Evolutionary conservation across 2,113 vertebrate species (phyloP).

Genomic region (Gymnogyps californianus): DNA sequence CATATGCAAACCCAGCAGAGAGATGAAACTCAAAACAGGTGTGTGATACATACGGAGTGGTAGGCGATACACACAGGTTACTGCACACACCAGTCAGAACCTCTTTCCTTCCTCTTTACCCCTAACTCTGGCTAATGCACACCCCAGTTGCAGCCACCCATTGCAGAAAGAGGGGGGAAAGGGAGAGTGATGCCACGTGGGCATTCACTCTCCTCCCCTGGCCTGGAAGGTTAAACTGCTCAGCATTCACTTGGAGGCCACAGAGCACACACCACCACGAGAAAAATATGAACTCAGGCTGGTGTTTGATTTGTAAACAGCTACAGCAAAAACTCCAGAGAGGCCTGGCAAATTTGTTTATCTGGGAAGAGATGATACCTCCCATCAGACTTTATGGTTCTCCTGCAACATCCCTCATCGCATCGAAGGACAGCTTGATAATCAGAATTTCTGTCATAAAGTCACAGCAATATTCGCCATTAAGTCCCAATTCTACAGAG

Average conservation of each 20-base stretch:
- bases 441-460: not conserved
- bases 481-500: not conserved
- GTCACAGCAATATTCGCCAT: not conserved
- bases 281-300: not conserved
- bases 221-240: not conserved
- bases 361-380: not conserved
- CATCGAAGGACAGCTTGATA: not conserved
- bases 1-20: slow-evolving; percentile 32
- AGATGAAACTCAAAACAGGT: slow-evolving; percentile 43
- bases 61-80: slow-evolving; percentile 21
- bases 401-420: not conserved
- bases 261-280: not conserved
- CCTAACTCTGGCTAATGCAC: not conserved
- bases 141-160: not conserved
- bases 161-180: not conserved
- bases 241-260: not conserved
- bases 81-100: slow-evolving; percentile 48
- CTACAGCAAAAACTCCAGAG: not conserved
- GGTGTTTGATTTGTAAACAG: not conserved
- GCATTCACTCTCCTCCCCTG: not conserved
- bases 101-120: slow-evolving; percentile 32
- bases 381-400: not conserved
- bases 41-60: slow-evolving; percentile 39
- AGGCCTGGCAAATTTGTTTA: not conserved
- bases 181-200: not conserved